These are phyloP conservation scores for Brachyistius frenatus DNA, from an alignment of 2,113 vertebrate genomes.

Conservation along the genomic window DNA sequence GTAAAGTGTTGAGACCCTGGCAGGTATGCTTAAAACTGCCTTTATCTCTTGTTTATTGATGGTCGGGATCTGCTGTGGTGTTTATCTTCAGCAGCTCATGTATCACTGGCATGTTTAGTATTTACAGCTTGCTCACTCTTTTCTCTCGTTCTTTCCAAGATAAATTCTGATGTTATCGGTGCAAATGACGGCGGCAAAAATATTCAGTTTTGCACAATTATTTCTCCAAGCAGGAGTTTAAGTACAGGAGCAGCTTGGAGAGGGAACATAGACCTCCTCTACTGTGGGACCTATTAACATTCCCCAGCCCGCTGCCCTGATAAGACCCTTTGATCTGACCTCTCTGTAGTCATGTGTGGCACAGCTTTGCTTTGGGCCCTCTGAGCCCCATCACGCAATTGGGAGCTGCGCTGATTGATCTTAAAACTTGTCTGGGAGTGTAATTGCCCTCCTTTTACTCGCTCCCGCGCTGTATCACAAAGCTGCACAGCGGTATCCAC, in stretches of 20 bases:
- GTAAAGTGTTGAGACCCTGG: too few species aligned
- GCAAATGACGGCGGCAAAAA: not conserved
- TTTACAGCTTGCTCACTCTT: not conserved
- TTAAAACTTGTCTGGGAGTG: slow-evolving; percentile 63
- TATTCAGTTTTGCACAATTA: not conserved
- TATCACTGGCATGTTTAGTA: not conserved
- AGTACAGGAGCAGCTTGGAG: slow-evolving; percentile 26
- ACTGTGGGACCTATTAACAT: slow-evolving; percentile 68
- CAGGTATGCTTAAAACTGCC: too few species aligned
- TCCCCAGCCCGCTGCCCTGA: slow-evolving; percentile 46
- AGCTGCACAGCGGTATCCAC: slow-evolving; percentile 19
- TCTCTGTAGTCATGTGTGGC: slow-evolving; percentile 67
- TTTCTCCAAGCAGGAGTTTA: not conserved
- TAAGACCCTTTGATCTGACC: slow-evolving; percentile 69
- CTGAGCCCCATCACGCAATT: slow-evolving; percentile 47
- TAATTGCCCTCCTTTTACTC: slow-evolving; percentile 64
- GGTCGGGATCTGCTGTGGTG: not conserved
- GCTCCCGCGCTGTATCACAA: slow-evolving; percentile 12
- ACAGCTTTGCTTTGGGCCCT: slow-evolving; percentile 57
- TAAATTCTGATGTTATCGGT: not conserved
- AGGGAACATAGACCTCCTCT: slow-evolving; percentile 28
- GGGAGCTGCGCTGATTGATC: slow-evolving; percentile 68
- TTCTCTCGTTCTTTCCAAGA: not conserved
- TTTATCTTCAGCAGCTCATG: not conserved
- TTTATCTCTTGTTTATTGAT: too few species aligned